Percentiles rank a stretch among this genome's conserved stretches.
These are phyloP conservation scores for Tenthredo scrophulariae DNA, from an alignment of 2,888 invertebrate genomes.

Conservation along the genomic window DNA sequence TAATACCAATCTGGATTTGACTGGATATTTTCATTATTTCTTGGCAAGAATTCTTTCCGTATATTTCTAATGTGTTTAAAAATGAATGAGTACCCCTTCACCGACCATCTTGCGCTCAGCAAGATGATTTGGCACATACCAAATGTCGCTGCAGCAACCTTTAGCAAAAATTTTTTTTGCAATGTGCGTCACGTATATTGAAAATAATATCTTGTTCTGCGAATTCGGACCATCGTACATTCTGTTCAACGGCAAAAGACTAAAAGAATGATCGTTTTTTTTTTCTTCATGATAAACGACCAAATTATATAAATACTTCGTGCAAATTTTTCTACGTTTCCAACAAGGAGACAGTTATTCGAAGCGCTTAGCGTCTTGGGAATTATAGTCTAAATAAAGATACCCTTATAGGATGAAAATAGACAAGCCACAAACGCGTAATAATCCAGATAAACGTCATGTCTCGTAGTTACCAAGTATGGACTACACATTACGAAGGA, in stretches of 20 bases:
- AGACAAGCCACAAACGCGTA: neutral
- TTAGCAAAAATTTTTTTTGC: constrained; percentile 25
- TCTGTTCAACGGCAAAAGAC: neutral
- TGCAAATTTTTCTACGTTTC: neutral
- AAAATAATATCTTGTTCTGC: neutral
- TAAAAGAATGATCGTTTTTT: neutral
- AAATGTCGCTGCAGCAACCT: constrained; percentile 40
- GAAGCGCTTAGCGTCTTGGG: neutral
- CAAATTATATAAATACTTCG: neutral
- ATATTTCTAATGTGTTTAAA: neutral
- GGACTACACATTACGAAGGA: neutral
- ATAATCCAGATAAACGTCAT: constrained; percentile 24
- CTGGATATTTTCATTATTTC: neutral
- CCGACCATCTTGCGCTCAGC: constrained; percentile 39
- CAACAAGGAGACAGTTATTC: neutral
- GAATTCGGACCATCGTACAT: neutral
- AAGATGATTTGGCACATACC: constrained; percentile 54
- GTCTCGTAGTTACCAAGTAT: neutral
- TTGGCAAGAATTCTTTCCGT: neutral
- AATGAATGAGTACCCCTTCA: constrained; percentile 48
- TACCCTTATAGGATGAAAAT: constrained; percentile 13
- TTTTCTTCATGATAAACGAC: neutral
- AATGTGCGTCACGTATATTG: constrained; percentile 54
- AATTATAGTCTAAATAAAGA: neutral
- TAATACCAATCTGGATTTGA: neutral